Base-by-base conservation (phyloP, 2,113 vertebrate species). In the Ctenomys sociabilis region DNA sequence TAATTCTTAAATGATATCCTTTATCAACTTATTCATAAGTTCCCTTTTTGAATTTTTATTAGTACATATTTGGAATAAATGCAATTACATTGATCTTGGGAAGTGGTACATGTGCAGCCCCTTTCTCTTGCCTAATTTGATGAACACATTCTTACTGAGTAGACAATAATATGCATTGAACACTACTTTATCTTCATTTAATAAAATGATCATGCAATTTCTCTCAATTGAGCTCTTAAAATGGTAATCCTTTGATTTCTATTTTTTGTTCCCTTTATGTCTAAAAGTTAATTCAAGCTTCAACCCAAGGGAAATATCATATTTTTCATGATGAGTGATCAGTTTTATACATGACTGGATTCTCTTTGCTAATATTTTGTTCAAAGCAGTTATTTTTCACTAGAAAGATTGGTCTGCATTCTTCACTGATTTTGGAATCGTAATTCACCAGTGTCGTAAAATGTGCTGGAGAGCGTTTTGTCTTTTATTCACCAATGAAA, bases 371-470 rank as follows among this genome's bases (percentile, higher is more conserved):
- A 70, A 57, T 64, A 78, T 49, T 49, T 70, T 82, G 7, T 35
- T 63, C 37, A 91, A 82, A 16, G 13, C 43, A 43, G 54, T 90
- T 90, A 30, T 70, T 96, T 84, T 92, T 73, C 37, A 35, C 52
- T 68, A 54, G 54, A 35, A 80, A 94, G n/a, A n/a, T 35, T 35
- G 43, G 3, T 13, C 64, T 91, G 28, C 61, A 57, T 70, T 63
- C 28, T 40, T 81, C 66, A 85, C 45, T 88, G 54, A 37, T 82
- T 82, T 95, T 81, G 72, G 59, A 89, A 90, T 92, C 85, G 85
- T 37, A 66, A 68, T 64, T 91, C 66, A 72, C 10, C 24, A 32
- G 21, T 88, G 32, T 93, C 80, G 77, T 89, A 82, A 75, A 86
- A 49, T 37, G 28, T 52, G 13, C 37, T 59, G 49, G 37, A 72